Evolutionary conservation across 2,113 vertebrate species (phyloP).

Genomic region (Fregata magnificens): DNA sequence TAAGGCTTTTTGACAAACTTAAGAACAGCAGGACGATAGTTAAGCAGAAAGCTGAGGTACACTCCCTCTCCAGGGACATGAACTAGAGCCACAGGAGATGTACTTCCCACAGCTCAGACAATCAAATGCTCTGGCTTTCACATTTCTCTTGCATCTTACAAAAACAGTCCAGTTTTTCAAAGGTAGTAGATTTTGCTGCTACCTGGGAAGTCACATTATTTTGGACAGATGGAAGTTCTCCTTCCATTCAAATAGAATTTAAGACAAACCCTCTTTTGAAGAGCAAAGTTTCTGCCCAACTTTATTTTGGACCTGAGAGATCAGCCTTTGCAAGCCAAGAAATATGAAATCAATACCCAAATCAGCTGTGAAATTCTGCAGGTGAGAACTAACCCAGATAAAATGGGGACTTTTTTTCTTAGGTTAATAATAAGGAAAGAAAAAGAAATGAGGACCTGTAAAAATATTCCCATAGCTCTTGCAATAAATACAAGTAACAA

Average conservation of each 20-base stretch:
- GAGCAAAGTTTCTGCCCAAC: background rate
- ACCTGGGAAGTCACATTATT: conserved; percentile 34
- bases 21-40: conserved; percentile 24
- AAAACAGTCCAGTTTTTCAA: conserved; percentile 47
- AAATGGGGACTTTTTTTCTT: background rate
- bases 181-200: background rate
- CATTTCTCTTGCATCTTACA: conserved; percentile 2
- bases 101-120: background rate
- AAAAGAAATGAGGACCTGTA: background rate
- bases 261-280: background rate
- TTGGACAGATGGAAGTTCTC: background rate
- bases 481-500: conserved; percentile 21
- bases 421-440: background rate
- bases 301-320: background rate
- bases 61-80: background rate
- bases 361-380: conserved; percentile 11
- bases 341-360: background rate
- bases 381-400: background rate
- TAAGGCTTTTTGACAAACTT: background rate
- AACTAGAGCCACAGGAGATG: background rate
- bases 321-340: background rate
- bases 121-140: conserved; percentile 16
- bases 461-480: background rate
- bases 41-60: conserved; percentile 8
- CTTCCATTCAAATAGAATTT: background rate